These are phyloP conservation scores for Diplodus sargus DNA, from an alignment of 2,797 vertebrate genomes.

Conservation along the genomic window DNA sequence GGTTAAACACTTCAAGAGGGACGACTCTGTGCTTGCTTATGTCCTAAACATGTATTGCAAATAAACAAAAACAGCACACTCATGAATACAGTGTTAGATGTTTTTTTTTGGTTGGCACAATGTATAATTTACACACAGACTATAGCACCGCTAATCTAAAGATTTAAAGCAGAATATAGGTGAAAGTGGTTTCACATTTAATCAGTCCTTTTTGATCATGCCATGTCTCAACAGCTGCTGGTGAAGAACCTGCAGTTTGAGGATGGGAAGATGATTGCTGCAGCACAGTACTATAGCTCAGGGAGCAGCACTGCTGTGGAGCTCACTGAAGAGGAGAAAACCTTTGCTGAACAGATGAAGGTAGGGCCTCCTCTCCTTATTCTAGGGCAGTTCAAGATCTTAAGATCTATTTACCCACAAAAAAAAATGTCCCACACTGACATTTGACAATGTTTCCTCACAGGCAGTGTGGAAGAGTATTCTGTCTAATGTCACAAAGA, in stretches of 20 bases:
- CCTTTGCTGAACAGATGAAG: slow-evolving; percentile 85
- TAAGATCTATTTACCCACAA: not conserved
- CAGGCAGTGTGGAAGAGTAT: slow-evolving; percentile 90
- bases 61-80: not conserved
- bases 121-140: too few species aligned
- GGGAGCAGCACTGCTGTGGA: slow-evolving; percentile 81
- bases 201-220: not conserved
- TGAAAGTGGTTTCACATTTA: not conserved
- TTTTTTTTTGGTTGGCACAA: too few species aligned
- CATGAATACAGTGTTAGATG: too few species aligned
- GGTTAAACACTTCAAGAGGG: not conserved
- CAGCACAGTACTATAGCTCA: slow-evolving; percentile 86
- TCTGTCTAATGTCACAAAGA: slow-evolving; percentile 82
- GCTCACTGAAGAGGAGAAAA: slow-evolving; percentile 86
- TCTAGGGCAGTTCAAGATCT: not conserved
- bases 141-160: not conserved
- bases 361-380: slow-evolving; percentile 63
- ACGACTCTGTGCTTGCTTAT: not conserved
- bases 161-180: not conserved
- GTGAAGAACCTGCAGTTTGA: slow-evolving; percentile 91
- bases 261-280: slow-evolving; percentile 90
- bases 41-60: not conserved
- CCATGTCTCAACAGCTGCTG: slow-evolving; percentile 80
- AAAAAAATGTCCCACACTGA: not conserved
- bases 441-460: not conserved